Evolutionary conservation across 30 jellyfish, hydroid and myxozoan genomes (phyloP), one percentile per base, ranked within the genome.

Genomic region (Nemopilema nomurai): DNA sequence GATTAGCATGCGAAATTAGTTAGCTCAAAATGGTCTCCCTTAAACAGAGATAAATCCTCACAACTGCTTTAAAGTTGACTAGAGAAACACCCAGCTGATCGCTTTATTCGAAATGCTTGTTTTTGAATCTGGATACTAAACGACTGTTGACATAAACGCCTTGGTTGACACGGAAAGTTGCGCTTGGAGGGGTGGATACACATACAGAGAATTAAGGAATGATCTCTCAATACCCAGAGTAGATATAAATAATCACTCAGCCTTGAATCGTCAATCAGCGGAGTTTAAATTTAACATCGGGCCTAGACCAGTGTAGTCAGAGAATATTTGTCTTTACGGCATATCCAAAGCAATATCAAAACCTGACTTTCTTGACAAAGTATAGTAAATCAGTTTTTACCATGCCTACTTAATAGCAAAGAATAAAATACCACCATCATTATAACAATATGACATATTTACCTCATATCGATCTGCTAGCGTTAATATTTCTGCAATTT

Each of bases 381-480:
- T n/a, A n/a, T n/a, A n/a, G n/a, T n/a, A n/a, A n/a, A n/a, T n/a
- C n/a, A n/a, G n/a, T n/a, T n/a, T n/a, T n/a, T n/a, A n/a, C n/a
- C n/a, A n/a, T n/a, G n/a, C n/a, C n/a, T n/a, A n/a, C n/a, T n/a
- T n/a, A n/a, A n/a, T n/a, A n/a, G n/a, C n/a, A n/a, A n/a, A n/a
- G n/a, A n/a, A n/a, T n/a, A n/a, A n/a, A n/a, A n/a, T n/a, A n/a
- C n/a, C n/a, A n/a, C n/a, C n/a, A n/a, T n/a, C n/a, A n/a, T n/a
- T n/a, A n/a, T n/a, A n/a, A n/a, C n/a, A n/a, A n/a, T n/a, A n/a
- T n/a, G n/a, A 41, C 57, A 0, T 25, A 82, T 83, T 32, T 67
- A 85, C 94, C 94, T 74, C 88, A 51, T 74, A 85, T n/a, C 83
- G 71, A 67, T 85, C 94, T 0, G 94, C 82, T 21, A 75, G 18